Evolutionary conservation across 2,797 vertebrate genomes (phyloP).

Genomic region (Prunella strophiata): DNA sequence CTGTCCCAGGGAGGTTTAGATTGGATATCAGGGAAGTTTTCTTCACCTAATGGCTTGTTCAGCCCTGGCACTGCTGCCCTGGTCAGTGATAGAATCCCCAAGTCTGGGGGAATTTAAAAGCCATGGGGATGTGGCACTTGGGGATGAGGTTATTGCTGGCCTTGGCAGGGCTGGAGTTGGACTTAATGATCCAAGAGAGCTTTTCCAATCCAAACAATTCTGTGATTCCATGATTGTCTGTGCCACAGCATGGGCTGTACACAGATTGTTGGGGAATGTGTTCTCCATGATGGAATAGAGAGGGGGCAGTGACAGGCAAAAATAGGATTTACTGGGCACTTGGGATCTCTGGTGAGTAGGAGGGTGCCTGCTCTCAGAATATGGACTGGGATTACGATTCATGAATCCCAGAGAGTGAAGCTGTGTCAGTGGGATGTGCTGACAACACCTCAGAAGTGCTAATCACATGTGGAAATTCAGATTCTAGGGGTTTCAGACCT

Average conservation of each 20-base stretch:
- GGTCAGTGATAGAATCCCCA: not conserved
- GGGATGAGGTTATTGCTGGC: rapidly evolving
- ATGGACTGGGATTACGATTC: not conserved
- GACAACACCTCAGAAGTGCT: not conserved
- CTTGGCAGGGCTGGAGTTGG: not conserved
- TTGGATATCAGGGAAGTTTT: rapidly evolving
- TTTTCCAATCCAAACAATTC: not conserved
- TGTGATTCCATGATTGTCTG: not conserved
- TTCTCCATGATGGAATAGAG: not conserved
- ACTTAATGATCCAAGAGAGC: rapidly evolving
- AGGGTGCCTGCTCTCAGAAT: not conserved
- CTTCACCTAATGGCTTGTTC: rapidly evolving
- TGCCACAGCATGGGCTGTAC: not conserved
- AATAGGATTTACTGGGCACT: not conserved
- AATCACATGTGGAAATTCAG: not conserved
- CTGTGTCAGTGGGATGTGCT: not conserved
- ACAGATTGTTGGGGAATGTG: rapidly evolving
- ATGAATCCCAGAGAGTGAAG: not conserved
- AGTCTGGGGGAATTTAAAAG: not conserved
- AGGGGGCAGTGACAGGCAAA: not conserved
- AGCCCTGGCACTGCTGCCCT: not conserved
- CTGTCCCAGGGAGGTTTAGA: rapidly evolving
- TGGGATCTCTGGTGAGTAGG: not conserved
- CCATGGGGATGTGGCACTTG: not conserved
- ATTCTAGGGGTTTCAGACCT: not conserved